phyloP scores from a whole-genome alignment of 2,797 vertebrate genomes.

The Huso huso region DNA sequence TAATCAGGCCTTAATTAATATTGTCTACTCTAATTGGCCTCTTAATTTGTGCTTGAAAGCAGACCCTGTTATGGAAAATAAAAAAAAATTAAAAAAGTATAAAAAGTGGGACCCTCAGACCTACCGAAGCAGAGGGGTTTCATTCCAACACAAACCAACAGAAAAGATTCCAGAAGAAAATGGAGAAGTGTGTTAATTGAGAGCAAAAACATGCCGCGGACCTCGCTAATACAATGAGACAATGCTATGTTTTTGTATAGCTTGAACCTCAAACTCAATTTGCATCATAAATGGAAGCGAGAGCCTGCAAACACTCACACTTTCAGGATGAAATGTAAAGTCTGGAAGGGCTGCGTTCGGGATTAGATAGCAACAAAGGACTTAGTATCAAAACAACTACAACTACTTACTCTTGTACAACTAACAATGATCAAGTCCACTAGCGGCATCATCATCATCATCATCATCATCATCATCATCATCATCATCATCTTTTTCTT shows the following conservation, averaged over 20 bases:
- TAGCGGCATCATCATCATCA: too few species aligned
- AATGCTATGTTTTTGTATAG: conserved; percentile 60
- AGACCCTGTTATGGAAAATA: conserved; percentile 46
- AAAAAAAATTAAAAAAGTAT: conserved; percentile 28
- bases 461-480: too few species aligned
- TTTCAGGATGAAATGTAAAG: too few species aligned
- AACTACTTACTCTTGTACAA: too few species aligned
- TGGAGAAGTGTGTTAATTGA: conserved; percentile 51
- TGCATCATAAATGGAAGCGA: not conserved
- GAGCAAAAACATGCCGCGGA: conserved; percentile 45
- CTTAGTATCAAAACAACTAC: too few species aligned
- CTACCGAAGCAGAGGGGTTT: conserved; percentile 42
- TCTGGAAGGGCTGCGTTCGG: too few species aligned
- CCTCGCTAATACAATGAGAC: conserved; percentile 68
- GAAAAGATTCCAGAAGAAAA: conserved; percentile 50
- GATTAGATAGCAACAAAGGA: too few species aligned
- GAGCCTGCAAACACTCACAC: not conserved
- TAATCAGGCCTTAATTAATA: conserved; percentile 66
- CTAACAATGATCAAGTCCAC: too few species aligned
- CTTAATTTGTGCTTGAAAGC: conserved; percentile 24
- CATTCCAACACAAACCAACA: conserved; percentile 58
- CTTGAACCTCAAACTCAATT: conserved; percentile 40
- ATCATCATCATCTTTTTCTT: too few species aligned
- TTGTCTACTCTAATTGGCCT: conserved; percentile 46
- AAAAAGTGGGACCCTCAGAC: conserved; percentile 17